Percentiles rank a stretch among this genome's conserved stretches.
These are phyloP conservation scores for Crenuchus spilurus DNA, from an alignment of 2,797 vertebrate genomes.

Conservation along the genomic window DNA sequence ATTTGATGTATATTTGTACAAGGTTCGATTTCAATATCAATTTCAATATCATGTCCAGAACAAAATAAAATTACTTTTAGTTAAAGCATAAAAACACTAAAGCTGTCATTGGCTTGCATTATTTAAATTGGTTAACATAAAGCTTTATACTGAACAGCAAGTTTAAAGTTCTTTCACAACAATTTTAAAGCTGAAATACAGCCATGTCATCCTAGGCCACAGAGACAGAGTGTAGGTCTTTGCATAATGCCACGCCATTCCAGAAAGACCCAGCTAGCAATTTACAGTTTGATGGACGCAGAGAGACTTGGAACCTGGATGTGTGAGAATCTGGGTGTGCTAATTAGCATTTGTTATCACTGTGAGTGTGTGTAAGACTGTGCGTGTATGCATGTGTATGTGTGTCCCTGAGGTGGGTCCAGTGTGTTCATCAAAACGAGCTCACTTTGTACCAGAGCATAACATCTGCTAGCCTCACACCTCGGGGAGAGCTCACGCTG, in stretches of 20 bases:
- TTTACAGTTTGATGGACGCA: slow-evolving; percentile 26
- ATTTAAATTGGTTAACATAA: too few species aligned
- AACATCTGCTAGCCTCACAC: slow-evolving; percentile 15
- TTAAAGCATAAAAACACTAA: too few species aligned
- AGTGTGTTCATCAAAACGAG: slow-evolving; percentile 32
- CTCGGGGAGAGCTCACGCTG: slow-evolving; percentile 16
- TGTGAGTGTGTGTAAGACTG: background rate
- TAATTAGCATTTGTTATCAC: slow-evolving; percentile 30
- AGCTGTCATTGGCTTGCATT: too few species aligned
- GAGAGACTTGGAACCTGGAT: slow-evolving; percentile 23
- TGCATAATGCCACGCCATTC: background rate
- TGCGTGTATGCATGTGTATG: background rate
- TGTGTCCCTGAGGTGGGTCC: slow-evolving; percentile 17
- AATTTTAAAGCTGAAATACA: background rate
- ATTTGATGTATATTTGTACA: too few species aligned
- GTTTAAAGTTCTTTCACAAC: too few species aligned
- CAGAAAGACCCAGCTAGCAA: slow-evolving; percentile 8
- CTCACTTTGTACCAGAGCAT: slow-evolving; percentile 22
- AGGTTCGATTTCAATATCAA: too few species aligned
- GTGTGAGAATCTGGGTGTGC: slow-evolving; percentile 22
- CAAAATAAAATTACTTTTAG: too few species aligned
- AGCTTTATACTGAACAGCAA: too few species aligned
- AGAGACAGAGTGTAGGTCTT: background rate
- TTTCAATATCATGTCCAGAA: too few species aligned
- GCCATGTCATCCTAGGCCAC: background rate